Base-by-base conservation (phyloP, 2,113 vertebrate species). In the Ailurus styani region DNA sequence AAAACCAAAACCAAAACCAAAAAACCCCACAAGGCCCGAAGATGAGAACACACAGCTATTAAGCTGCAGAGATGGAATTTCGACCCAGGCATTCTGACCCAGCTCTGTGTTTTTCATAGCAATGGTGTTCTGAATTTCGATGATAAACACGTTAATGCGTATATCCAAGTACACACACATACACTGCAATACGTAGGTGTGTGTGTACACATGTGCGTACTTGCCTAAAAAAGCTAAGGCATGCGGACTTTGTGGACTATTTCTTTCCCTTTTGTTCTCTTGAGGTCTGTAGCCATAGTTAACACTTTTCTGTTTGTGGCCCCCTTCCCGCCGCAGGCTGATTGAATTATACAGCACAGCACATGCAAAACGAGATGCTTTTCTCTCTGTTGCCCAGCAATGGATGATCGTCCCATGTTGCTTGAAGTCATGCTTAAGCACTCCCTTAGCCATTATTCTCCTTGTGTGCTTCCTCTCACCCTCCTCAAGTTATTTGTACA, bases 341-440 rank as follows among this genome's bases (percentile, higher is more conserved):
- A 97, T 87, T 92, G 86, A 87, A 97, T 97, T 93, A 81, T 89
- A 68, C 52, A 25, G n/a, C 40, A 68, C 31, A 81, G 96, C 78
- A 29, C 87, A 95, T 92, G 84, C 78, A 95, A 89, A 97, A 86
- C 27, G 78, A 95, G 86, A 75, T 37, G 78, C 47, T 93, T 37
- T 88, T 66, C 52, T 82, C n/a, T 97, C 72, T 83, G 90, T 86
- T 89, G 93, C 85, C 57, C 85, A 90, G 93, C 88, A 79, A 64
- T 89, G 82, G 82, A 6, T 64, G 47, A 77, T 90, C 40, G 45
- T 7, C 75, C 25, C 21, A 31, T 23, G 20, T 60, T 87, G 54
- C 84, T 87, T 62, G 50, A n/a, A 83, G 85, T 87, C 73, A 64
- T 82, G 50, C 68, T 91, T 77, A 68, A 93, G 45, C 45, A 66